Percentiles rank a stretch among this genome's conserved stretches.
Conservation (phyloP, 2,113 vertebrate species). For the Rattus rattus region DNA sequence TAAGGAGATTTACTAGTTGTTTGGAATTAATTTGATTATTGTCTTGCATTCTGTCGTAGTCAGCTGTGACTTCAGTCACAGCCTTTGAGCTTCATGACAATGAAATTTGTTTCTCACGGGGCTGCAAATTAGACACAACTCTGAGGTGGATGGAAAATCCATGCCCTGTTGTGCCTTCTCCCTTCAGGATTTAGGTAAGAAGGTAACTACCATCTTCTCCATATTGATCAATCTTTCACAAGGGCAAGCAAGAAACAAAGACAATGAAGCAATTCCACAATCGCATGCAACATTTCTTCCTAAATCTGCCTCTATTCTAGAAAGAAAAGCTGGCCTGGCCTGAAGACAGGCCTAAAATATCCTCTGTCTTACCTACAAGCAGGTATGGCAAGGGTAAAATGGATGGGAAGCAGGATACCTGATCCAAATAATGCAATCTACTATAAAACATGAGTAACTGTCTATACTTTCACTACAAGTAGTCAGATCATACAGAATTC, state of each 20-base stretch:
- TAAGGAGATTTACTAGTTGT: constrained; percentile 2
- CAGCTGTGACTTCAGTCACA: not conserved
- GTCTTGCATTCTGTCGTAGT: not conserved
- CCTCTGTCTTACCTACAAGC: not conserved
- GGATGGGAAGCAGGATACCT: not conserved
- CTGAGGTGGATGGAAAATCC: not conserved
- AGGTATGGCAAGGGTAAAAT: not conserved
- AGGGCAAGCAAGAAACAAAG: not conserved
- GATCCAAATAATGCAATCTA: not conserved
- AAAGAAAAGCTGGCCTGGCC: not conserved
- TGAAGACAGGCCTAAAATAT: not conserved
- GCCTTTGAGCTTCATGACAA: not conserved
- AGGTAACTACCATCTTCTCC: not conserved
- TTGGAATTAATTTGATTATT: not conserved
- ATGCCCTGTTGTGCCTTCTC: not conserved
- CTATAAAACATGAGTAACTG: not conserved
- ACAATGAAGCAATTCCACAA: not conserved
- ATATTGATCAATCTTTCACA: not conserved
- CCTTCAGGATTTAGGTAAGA: not conserved
- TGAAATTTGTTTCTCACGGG: not conserved
- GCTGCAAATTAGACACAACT: not conserved
- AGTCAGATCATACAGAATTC: not conserved
- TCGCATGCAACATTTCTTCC: not conserved
- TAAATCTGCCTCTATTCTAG: not conserved
- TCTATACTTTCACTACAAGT: not conserved